A percentile compares a stretch with the other conserved stretches of the same genome.
These are phyloP conservation scores for Plemyria rubiginata DNA, from an alignment of 2,888 invertebrate genomes.

Conservation along the genomic window DNA sequence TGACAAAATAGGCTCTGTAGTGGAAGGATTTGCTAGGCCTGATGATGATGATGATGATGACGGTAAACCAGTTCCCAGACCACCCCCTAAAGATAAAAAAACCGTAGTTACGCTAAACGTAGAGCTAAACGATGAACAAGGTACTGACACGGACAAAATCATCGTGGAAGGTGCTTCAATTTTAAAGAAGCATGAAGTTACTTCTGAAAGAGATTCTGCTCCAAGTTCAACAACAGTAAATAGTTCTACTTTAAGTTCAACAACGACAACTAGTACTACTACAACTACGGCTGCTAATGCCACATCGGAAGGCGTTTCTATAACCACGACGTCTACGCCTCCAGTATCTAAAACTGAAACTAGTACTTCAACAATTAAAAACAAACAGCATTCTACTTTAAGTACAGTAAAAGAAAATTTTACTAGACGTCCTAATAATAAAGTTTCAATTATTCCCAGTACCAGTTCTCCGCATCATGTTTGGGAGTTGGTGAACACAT, in stretches of 20 bases:
- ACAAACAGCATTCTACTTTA: conserved; percentile 26
- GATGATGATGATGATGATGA: conserved; percentile 70
- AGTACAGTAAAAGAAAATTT: conserved; percentile 58
- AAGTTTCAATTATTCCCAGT: conserved; percentile 77
- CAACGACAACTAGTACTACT: conserved; percentile 42
- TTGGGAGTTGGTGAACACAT: conserved; percentile 86
- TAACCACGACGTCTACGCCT: conserved; percentile 43
- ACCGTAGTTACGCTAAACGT: conserved; percentile 76
- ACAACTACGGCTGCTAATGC: conserved; percentile 38
- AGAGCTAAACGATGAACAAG: conserved; percentile 64
- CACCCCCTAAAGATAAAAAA: conserved; percentile 79
- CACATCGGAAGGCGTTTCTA: conserved; percentile 32
- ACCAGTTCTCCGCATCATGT: conserved; percentile 72
- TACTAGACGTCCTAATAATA: conserved; percentile 75
- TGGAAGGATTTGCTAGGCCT: conserved; percentile 58
- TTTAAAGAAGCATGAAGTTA: conserved; percentile 67
- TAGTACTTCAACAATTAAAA: conserved; percentile 38
- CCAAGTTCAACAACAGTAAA: conserved; percentile 37
- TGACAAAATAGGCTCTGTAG: conserved; percentile 84
- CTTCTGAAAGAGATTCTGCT: conserved; percentile 41
- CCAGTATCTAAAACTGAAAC: conserved; percentile 39
- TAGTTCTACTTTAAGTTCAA: conserved; percentile 38
- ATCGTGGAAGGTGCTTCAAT: conserved; percentile 78
- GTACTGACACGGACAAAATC: conserved; percentile 71
- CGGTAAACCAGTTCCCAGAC: conserved; percentile 73